Percentiles rank a stretch among this genome's conserved stretches.
phyloP scores from a whole-genome alignment of 2,888 invertebrate species.

The Slavum lentiscoides region DNA sequence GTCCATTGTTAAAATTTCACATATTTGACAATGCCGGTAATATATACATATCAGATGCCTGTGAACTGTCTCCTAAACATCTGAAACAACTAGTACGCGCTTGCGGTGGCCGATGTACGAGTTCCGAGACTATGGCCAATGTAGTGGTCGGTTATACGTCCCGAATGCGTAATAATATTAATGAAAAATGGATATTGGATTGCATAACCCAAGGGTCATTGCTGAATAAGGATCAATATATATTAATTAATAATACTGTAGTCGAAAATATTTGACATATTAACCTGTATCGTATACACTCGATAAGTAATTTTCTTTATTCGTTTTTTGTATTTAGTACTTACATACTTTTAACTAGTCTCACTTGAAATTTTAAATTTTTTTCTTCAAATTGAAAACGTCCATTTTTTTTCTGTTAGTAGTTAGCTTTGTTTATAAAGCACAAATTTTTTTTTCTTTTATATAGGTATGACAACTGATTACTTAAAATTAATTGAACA shows the following conservation, averaged over 20 bases:
- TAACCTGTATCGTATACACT: not conserved
- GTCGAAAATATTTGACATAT: not conserved
- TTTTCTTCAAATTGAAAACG: no score
- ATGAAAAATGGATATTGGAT: conserved; percentile 69
- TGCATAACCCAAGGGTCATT: conserved; percentile 60
- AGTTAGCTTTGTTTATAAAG: no score
- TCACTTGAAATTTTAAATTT: no score
- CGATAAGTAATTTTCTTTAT: not conserved
- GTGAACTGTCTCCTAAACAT: conserved; percentile 63
- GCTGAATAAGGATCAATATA: conserved; percentile 18
- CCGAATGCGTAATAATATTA: conserved; percentile 20
- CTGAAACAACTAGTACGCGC: conserved; percentile 66
- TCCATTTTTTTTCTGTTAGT: no score
- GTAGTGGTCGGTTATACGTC: conserved; percentile 63
- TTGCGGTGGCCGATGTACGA: conserved; percentile 65
- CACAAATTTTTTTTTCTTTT: no score
- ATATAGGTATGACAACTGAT: no score
- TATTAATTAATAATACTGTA: not conserved
- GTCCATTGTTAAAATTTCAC: conserved; percentile 65
- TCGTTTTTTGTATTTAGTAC: no score
- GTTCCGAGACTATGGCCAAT: conserved; percentile 62
- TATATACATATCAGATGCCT: conserved; percentile 64
- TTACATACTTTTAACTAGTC: no score
- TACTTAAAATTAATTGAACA: no score
- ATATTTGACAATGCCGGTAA: conserved; percentile 66